A percentile compares a stretch with the other conserved stretches of the same genome.
Conservation (phyloP, 2,888 invertebrate species). For the Sarcophaga subvicina region DNA sequence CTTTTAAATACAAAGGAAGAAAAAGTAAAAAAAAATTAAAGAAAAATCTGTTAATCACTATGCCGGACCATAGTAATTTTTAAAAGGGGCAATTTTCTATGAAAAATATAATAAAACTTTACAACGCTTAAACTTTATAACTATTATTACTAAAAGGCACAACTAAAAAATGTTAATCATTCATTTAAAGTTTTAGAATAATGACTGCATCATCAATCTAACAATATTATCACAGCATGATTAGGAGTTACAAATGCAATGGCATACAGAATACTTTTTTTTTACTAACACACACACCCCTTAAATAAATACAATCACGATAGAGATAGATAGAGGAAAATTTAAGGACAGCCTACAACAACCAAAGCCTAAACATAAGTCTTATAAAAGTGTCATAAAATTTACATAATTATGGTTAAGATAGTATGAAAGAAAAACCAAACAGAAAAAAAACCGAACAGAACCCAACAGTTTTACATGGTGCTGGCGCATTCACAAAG, state of each 20-base stretch:
- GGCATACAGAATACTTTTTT: background rate
- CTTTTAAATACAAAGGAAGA: background rate
- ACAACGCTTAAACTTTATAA: constrained; percentile 17
- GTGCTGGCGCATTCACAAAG: constrained; percentile 42
- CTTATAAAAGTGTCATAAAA: constrained; percentile 71
- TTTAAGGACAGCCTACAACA: constrained; percentile 26
- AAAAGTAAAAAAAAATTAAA: background rate
- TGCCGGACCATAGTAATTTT: background rate
- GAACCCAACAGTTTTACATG: constrained; percentile 24
- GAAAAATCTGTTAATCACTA: background rate
- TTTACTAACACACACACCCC: constrained; percentile 22
- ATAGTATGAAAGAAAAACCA: constrained; percentile 31
- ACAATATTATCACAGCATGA: constrained; percentile 51
- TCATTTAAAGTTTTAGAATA: background rate
- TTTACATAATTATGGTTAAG: constrained; percentile 72
- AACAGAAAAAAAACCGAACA: constrained; percentile 7
- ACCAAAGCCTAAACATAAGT: constrained; percentile 63
- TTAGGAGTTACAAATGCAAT: constrained; percentile 22
- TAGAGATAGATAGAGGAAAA: constrained; percentile 6
- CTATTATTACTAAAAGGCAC: constrained; percentile 31
- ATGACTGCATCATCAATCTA: constrained; percentile 45
- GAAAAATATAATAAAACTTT: background rate
- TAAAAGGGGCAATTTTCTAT: background rate
- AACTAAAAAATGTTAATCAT: constrained; percentile 44
- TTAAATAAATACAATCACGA: constrained; percentile 51